These are phyloP conservation scores for Pseudomugil gertrudae DNA, from an alignment of 2,797 vertebrate genomes.

Conservation along the genomic window DNA sequence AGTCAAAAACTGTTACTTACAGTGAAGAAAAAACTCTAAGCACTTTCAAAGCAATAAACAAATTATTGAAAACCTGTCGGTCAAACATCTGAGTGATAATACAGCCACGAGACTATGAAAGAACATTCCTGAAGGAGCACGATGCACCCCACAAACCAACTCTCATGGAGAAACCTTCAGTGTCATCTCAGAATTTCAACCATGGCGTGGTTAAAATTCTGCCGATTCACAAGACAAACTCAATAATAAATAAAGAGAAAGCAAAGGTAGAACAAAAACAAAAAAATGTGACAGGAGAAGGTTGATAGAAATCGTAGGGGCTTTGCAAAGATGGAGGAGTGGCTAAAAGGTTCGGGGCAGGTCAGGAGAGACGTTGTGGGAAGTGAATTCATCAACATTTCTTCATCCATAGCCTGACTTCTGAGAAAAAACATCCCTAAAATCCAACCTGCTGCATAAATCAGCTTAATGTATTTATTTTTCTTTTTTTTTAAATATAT, in stretches of 20 bases:
- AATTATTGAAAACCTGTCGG: conserved; percentile 62
- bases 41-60: conserved; percentile 47
- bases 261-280: conserved; percentile 71
- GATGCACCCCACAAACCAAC: conserved; percentile 69
- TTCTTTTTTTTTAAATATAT: conserved; percentile 8
- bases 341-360: conserved; percentile 74
- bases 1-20: conserved; percentile 66
- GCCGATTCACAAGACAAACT: conserved; percentile 81
- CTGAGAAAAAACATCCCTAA: conserved; percentile 67
- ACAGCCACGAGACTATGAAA: conserved; percentile 69
- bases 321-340: conserved; percentile 82
- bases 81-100: conserved; percentile 66
- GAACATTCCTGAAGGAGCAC: conserved; percentile 68
- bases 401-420: conserved; percentile 82
- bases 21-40: conserved; percentile 51
- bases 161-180: conserved; percentile 74
- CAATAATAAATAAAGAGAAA: conserved; percentile 79
- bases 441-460: conserved; percentile 63
- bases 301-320: conserved; percentile 80
- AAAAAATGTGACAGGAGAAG: conserved; percentile 83
- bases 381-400: conserved; percentile 79
- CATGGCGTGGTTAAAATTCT: conserved; percentile 84
- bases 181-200: conserved; percentile 85
- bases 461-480: conserved; percentile 56
- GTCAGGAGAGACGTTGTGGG: conserved; percentile 72